Conservation (phyloP, 2,888 invertebrate genomes). For the Digitonthophagus gazella region DNA sequence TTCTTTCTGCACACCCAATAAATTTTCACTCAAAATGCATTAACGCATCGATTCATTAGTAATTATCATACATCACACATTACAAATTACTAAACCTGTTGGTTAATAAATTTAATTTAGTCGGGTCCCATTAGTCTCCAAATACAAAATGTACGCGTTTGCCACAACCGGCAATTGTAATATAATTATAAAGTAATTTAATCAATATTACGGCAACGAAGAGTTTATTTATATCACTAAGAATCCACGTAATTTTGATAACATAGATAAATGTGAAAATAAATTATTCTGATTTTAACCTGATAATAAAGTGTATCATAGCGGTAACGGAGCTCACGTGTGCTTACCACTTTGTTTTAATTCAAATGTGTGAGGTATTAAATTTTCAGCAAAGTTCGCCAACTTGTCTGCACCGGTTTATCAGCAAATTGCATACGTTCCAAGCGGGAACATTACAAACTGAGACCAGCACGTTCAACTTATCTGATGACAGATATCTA, state of each 20-base stretch:
- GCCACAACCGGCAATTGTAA: not conserved
- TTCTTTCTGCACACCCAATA: not conserved
- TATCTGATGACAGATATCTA: conserved; percentile 12
- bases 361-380: conserved; percentile 17
- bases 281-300: too few species aligned
- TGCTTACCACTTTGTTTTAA: conserved; percentile 14
- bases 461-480: not conserved
- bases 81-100: not conserved
- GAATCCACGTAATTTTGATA: not conserved
- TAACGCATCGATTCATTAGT: not conserved
- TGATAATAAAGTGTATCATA: not conserved
- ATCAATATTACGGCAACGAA: not conserved
- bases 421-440: conserved; percentile 20
- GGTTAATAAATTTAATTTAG: not conserved
- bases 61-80: not conserved
- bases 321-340: too few species aligned
- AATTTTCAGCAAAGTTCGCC: conserved; percentile 17
- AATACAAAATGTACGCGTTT: not conserved
- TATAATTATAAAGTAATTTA: not conserved
- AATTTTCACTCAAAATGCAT: not conserved
- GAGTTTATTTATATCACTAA: not conserved
- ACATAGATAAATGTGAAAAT: not conserved
- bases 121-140: not conserved
- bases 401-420: conserved; percentile 20
- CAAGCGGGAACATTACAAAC: not conserved